Evolutionary conservation across 2,113 vertebrate genomes (phyloP), one percentile per base, ranked within the genome.

Genomic region (Condylura cristata): DNA sequence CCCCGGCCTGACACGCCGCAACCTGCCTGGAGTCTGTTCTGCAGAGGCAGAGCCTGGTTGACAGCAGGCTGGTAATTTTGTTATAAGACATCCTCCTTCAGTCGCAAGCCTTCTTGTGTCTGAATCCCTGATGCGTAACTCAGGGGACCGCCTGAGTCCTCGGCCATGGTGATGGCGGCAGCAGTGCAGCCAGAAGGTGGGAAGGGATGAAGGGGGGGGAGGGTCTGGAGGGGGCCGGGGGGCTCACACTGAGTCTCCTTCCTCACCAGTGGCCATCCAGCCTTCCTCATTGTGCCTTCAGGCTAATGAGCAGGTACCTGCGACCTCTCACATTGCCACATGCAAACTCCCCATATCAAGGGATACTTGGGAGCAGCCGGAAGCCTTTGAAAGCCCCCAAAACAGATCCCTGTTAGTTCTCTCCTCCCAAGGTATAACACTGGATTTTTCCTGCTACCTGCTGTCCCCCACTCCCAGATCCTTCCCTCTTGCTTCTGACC

Each of bases 11-110:
- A 58, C 53, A 41, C 1, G 56, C 75, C n/a, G 65, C 83, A 63
- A 72, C 86, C 91, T 96, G 72, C 83, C 75, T 79, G n/a, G 80
- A n/a, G 81, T 58, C 86, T 17, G 58, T 68, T 90, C 82, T 22
- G 16, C 34, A 13, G 71, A 75, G 68, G 48, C 1, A 3, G 10
- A 74, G 6, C 13, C 71, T 65, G 41, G 76, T 17, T 75, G 28
- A 95, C 76, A 93, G 76, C 91, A 90, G 87, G 68, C 37, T 11
- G 48, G 88, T 51, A 30, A 58, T 81, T 74, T 88, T n/a, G 46
- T 11, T 72, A 26, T 0, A 51, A 53, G 92, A 7, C 63, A 63
- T 76, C 0, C 18, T 60, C 16, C 94, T 95, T 48, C 83, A 0
- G 0, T 16, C 12, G 30, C n/a, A 78, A 79, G 75, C 32, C 30